Conservation (phyloP, 2,113 vertebrate species). For the Geothlypis trichas region DNA sequence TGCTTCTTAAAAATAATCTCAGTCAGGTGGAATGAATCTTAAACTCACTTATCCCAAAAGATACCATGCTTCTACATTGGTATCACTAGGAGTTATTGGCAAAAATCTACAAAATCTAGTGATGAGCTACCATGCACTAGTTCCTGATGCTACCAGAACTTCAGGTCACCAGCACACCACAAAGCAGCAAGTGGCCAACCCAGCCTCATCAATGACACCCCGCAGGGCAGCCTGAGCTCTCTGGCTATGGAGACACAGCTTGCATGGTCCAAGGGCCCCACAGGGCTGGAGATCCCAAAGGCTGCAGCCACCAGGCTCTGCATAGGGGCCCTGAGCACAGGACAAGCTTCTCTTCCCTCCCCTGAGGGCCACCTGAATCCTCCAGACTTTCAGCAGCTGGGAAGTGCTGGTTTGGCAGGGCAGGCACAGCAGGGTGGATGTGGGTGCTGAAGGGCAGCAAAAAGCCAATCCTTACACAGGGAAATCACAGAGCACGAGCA, state of each 20-base stretch:
- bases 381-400: neutral
- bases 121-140: neutral
- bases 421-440: neutral
- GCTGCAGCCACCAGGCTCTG: neutral
- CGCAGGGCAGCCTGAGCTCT: neutral
- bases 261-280: neutral
- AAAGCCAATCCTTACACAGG: neutral
- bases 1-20: neutral
- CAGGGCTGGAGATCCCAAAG: neutral
- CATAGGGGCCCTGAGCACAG: neutral
- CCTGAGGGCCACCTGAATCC: too few relatives aligned
- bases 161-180: neutral
- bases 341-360: neutral
- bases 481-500: neutral
- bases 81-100: neutral
- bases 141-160: neutral
- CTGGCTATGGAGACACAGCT: rapidly evolving
- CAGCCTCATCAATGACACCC: neutral
- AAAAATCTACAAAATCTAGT: neutral
- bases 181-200: neutral
- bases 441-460: neutral
- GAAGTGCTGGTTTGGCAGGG: neutral
- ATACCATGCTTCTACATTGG: rapidly evolving
- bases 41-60: neutral
- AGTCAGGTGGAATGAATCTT: neutral